Evolutionary conservation across 2,888 invertebrate species (phyloP), one percentile per base, ranked within the genome.

Genomic region (Encarsia formosa): DNA sequence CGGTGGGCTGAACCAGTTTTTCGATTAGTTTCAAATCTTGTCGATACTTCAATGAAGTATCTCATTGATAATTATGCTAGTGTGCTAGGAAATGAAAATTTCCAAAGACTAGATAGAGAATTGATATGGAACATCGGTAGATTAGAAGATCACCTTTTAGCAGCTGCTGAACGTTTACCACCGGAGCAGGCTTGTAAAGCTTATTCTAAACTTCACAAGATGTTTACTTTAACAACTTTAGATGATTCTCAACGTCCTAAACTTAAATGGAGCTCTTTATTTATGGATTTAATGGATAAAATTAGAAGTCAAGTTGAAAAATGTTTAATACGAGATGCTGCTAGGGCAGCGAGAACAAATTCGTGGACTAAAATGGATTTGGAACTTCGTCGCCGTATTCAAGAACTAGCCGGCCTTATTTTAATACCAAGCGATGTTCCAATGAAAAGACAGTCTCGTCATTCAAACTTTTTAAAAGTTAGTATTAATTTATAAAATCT

Each of bases 1-100:
- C 81, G 89, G 54, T 94, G 94, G 93, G 86, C 91, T 0, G 88
- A 88, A 59, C 81, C 84, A 3, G 85, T 92, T 13, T 85, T 86
- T 59, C 81, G 84, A 55, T 77, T 92, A 69, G 87, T 90, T 22
- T 82, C 87, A 4, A 87, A 88, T 64, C 78, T 96, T 13, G 77
- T 91, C 42, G 91, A 90, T 63, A 84, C 87, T 1, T 86, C 88
- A 26, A 86, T 91, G 56, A 84, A 85, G 65, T 93, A 84, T 71
- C 82, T 91, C 34, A 84, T 88, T 3, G 83, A 86, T 56, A 85
- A 89, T 69, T 87, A 93, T 59, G 79, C 85, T 23, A 80, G 81
- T n/a, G 82, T 93, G 5, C 76, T 95, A 31, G 79, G 81, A 41
- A 83, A 83, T 59, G 81, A 83, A 50, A 76, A 70, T 69, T 87